Percentiles rank a stretch among this genome's conserved stretches.
Evolutionary conservation across 2,113 vertebrate species (phyloP).

Genomic region (Epinephelus cyanopodus): DNA sequence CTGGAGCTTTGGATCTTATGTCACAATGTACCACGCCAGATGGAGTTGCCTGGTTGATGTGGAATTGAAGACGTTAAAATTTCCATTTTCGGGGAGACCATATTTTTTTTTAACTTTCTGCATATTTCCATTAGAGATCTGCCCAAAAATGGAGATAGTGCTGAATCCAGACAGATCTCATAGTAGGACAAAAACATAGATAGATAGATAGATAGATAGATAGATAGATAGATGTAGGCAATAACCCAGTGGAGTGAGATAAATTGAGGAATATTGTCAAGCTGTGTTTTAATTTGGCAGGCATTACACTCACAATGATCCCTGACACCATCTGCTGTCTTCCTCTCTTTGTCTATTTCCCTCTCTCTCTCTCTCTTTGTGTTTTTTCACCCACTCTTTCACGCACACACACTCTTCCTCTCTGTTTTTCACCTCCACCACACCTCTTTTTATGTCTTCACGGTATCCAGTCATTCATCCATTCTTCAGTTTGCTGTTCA

Average conservation of each 20-base stretch:
- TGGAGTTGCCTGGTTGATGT: too few species aligned
- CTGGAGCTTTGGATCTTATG: neutral
- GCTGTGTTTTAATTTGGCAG: slow-evolving; percentile 49
- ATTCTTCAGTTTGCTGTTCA: slow-evolving; percentile 8
- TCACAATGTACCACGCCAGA: neutral
- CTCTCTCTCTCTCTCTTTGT: neutral
- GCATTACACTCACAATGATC: slow-evolving; percentile 35
- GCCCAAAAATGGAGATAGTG: neutral
- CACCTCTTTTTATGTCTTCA: neutral
- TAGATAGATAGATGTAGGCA: neutral
- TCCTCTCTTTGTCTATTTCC: neutral
- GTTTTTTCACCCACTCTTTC: neutral
- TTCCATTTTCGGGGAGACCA: neutral
- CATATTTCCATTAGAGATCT: neutral
- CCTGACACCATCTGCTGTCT: slow-evolving; percentile 55
- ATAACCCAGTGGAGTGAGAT: slow-evolving; percentile 9
- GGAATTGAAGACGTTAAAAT: neutral
- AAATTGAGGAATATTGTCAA: slow-evolving; percentile 21
- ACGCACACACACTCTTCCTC: neutral
- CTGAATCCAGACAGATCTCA: neutral
- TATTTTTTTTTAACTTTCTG: neutral
- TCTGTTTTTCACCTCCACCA: neutral
- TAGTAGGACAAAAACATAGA: too few species aligned
- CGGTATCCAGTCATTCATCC: neutral
- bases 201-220: neutral